Evolutionary conservation across 2,797 vertebrate genomes (phyloP).

Genomic region (Halcyon chelicuti): DNA sequence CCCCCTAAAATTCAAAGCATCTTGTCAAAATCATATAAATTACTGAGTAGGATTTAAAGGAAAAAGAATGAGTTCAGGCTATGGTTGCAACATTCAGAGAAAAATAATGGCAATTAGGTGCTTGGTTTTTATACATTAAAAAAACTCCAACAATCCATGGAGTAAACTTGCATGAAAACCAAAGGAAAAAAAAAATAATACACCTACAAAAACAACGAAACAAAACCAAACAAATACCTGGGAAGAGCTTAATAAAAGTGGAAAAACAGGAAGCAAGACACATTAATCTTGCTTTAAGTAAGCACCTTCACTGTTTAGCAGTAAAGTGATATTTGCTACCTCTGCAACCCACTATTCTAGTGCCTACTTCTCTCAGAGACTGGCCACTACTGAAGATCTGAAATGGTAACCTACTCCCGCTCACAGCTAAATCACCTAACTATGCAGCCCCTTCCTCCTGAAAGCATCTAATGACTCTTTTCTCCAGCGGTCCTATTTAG

Average conservation of each 20-base stretch:
- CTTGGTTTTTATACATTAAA: not conserved
- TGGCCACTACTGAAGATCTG: not conserved
- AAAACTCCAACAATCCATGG: not conserved
- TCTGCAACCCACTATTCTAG: rapidly evolving
- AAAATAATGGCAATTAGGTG: not conserved
- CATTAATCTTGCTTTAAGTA: not conserved
- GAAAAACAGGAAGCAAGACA: not conserved
- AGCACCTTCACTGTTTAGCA: not conserved
- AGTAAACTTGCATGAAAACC: not conserved
- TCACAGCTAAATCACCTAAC: not conserved
- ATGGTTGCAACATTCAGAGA: not conserved
- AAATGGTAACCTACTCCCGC: not conserved
- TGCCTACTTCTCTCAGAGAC: not conserved
- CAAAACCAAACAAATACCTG: rapidly evolving
- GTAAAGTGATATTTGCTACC: not conserved
- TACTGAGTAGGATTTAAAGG: not conserved
- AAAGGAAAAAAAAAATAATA: not conserved
- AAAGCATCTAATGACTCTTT: not conserved
- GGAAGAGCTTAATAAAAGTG: not conserved
- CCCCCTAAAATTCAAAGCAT: not conserved
- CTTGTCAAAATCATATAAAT: not conserved
- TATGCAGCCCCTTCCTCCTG: not conserved
- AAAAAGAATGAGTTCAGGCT: not conserved
- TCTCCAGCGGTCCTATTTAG: not conserved
- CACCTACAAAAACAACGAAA: not conserved